A percentile compares a stretch with the other conserved stretches of the same genome.
These are phyloP conservation scores for Prionchulus punctatus DNA, from an alignment of 2,888 invertebrate genomes.

Conservation along the genomic window DNA sequence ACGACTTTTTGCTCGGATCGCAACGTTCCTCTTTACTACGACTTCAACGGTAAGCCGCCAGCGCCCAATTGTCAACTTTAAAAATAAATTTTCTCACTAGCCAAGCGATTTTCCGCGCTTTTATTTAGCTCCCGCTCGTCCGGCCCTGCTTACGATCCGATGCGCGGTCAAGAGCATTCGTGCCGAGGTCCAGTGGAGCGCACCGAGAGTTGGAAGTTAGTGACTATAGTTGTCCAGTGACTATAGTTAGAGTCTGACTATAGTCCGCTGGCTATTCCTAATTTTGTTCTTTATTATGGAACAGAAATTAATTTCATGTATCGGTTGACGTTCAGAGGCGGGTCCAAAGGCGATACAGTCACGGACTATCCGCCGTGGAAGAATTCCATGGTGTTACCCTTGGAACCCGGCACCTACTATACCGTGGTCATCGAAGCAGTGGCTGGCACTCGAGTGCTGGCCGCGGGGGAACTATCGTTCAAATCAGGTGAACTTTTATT, in stretches of 20 bases:
- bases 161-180: background rate
- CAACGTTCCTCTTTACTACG: background rate
- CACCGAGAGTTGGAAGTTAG: background rate
- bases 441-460: background rate
- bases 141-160: background rate
- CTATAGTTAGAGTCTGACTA: no score
- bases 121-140: background rate
- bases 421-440: background rate
- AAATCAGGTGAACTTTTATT: constrained; percentile 1
- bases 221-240: background rate
- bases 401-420: background rate
- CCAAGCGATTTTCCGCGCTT: background rate
- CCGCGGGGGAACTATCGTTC: background rate
- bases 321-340: background rate
- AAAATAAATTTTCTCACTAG: no score
- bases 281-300: background rate
- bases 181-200: background rate
- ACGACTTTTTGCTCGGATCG: background rate
- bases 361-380: background rate
- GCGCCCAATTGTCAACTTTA: no score
- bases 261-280: no score
- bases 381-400: background rate
- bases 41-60: background rate
- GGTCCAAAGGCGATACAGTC: background rate
- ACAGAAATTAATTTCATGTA: background rate